Conservation (phyloP, 2,113 vertebrate genomes). For the Panurus biarmicus region DNA sequence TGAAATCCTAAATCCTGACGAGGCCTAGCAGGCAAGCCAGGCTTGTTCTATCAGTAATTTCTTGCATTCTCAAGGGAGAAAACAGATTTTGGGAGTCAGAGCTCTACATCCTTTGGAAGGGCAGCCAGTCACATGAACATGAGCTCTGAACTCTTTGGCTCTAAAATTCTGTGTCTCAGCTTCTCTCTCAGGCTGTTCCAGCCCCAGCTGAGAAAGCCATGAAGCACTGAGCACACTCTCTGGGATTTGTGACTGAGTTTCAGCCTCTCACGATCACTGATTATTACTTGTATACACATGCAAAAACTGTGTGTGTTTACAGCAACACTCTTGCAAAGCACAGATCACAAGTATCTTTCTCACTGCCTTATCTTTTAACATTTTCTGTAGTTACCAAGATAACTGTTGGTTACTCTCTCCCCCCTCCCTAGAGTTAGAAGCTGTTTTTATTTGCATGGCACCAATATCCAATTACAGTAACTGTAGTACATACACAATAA, state of each 20-base stretch:
- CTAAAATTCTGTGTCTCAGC: neutral
- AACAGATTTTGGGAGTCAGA: neutral
- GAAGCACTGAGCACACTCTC: neutral
- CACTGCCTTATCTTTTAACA: neutral
- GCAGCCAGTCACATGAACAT: neutral
- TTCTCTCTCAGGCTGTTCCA: neutral
- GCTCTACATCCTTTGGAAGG: neutral
- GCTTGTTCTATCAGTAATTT: neutral
- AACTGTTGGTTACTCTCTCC: neutral
- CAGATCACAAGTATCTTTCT: neutral
- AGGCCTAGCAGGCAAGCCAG: neutral
- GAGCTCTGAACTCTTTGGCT: neutral
- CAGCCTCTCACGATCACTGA: neutral
- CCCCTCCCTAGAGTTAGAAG: neutral
- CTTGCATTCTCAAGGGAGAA: neutral
- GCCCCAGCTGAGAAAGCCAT: neutral
- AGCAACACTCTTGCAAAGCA: neutral
- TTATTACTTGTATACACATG: neutral
- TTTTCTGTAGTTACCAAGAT: neutral
- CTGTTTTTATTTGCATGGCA: neutral
- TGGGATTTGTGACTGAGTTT: neutral
- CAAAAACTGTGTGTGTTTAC: neutral
- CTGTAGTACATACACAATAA: neutral
- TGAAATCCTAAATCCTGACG: neutral
- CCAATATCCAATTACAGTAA: neutral